phyloP scores from a whole-genome alignment of 2,888 invertebrate genomes.

The Acrocyrtus sp. region DNA sequence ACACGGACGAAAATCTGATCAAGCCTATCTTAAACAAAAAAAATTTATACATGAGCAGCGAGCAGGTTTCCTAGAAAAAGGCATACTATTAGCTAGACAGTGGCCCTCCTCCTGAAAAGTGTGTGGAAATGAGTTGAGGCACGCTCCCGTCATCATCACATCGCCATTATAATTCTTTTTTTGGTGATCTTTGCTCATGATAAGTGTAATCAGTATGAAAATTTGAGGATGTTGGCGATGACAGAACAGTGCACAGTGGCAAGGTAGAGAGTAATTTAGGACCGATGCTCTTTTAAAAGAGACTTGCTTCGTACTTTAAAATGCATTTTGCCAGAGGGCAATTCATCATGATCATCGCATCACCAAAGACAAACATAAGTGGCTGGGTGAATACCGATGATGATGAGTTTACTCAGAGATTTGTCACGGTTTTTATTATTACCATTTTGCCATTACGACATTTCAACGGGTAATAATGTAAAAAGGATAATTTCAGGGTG shows the following conservation, averaged over 20 bases:
- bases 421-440: slow-evolving; percentile 49
- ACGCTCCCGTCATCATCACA: too few species aligned
- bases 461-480: background rate
- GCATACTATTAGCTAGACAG: too few species aligned
- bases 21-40: slow-evolving; percentile 27
- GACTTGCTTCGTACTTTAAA: slow-evolving; percentile 21
- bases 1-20: slow-evolving; percentile 48
- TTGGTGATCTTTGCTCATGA: slow-evolving; percentile 49
- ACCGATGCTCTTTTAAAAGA: too few species aligned
- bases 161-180: too few species aligned
- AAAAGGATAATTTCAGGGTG: background rate
- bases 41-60: too few species aligned
- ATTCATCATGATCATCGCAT: slow-evolving; percentile 20
- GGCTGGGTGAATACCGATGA: slow-evolving; percentile 20
- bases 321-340: slow-evolving; percentile 33
- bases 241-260: too few species aligned
- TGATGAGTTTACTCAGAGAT: slow-evolving; percentile 41
- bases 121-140: slow-evolving; percentile 26
- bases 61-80: too few species aligned
- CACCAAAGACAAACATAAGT: background rate
- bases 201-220: slow-evolving; percentile 51
- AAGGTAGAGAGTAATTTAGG: too few species aligned
- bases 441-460: slow-evolving; percentile 18
- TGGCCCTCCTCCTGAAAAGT: background rate
- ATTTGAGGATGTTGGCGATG: too few species aligned